A percentile compares a stretch with the other conserved stretches of the same genome.
Conservation (phyloP, 2,797 vertebrate genomes). For the Rousettus madagascariensis region DNA sequence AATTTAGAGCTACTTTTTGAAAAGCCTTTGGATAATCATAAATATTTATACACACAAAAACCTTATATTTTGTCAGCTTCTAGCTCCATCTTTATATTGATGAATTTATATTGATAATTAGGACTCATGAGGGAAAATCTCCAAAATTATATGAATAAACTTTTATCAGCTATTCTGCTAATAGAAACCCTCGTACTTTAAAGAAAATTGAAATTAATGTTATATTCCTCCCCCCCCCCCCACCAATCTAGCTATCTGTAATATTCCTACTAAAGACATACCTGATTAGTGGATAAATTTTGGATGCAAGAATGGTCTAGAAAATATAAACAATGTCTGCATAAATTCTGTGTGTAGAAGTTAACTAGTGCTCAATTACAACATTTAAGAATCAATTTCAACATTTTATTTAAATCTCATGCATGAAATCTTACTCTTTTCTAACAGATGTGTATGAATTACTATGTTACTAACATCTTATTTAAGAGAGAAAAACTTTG, state of each 20-base stretch:
- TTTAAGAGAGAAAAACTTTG: not conserved
- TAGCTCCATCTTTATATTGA: not conserved
- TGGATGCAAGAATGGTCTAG: not conserved
- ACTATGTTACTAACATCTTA: not conserved
- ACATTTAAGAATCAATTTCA: conserved; percentile 42
- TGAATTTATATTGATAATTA: conserved; percentile 47
- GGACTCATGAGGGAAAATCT: not conserved
- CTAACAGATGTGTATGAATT: not conserved
- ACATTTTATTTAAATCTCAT: conserved; percentile 21
- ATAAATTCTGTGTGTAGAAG: not conserved
- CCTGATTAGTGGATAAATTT: not conserved
- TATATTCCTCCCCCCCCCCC: not conserved
- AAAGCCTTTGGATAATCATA: conserved; percentile 21
- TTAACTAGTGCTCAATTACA: not conserved
- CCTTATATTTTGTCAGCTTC: conserved; percentile 15
- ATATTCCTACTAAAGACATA: not conserved
- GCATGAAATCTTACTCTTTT: not conserved
- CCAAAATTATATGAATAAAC: not conserved
- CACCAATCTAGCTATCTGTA: conserved; percentile 3
- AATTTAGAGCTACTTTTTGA: conserved; percentile 51
- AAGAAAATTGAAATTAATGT: conserved; percentile 37
- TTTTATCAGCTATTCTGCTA: conserved; percentile 6
- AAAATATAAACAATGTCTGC: conserved; percentile 2
- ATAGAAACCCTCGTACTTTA: not conserved
- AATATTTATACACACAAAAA: conserved; percentile 47